Conservation (phyloP, 2,888 invertebrate genomes). For the Rhingia rostrata region DNA sequence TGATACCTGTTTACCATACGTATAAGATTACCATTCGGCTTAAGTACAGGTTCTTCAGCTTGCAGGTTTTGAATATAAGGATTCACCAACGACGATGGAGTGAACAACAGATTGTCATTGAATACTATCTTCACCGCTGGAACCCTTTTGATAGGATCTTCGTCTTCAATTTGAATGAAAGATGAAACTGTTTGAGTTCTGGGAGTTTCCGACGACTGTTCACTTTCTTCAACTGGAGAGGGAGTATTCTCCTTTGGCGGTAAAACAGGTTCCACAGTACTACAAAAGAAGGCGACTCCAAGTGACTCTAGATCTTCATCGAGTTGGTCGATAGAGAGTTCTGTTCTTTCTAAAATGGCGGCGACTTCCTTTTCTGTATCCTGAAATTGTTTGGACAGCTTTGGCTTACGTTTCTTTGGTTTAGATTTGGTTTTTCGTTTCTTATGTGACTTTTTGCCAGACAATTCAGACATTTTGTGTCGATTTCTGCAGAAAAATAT, state of each 20-base stretch:
- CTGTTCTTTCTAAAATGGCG: constrained; percentile 75
- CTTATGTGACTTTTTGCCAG: constrained; percentile 26
- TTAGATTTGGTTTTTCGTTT: constrained; percentile 46
- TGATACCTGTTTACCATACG: constrained; percentile 80
- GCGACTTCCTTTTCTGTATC: constrained; percentile 79
- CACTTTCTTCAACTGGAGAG: constrained; percentile 29
- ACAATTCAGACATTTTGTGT: constrained; percentile 24
- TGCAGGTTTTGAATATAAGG: constrained; percentile 51
- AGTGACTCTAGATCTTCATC: constrained; percentile 42
- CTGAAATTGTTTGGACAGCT: constrained; percentile 78
- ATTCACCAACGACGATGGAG: constrained; percentile 75
- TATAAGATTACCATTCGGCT: constrained; percentile 64
- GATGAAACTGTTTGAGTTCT: constrained; percentile 77
- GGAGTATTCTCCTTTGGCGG: neutral
- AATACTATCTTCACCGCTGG: constrained; percentile 65
- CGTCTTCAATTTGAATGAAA: constrained; percentile 80
- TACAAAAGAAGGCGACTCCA: constrained; percentile 48
- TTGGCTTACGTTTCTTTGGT: constrained; percentile 77
- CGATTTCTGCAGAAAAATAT: neutral
- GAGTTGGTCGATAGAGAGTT: constrained; percentile 66
- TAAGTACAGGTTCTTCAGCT: constrained; percentile 27
- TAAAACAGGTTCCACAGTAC: neutral
- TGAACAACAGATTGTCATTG: constrained; percentile 76
- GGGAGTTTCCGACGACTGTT: constrained; percentile 26
- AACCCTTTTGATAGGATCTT: constrained; percentile 71